These are phyloP conservation scores for Hypena proboscidalis DNA, from an alignment of 2,888 invertebrate genomes.

Conservation along the genomic window DNA sequence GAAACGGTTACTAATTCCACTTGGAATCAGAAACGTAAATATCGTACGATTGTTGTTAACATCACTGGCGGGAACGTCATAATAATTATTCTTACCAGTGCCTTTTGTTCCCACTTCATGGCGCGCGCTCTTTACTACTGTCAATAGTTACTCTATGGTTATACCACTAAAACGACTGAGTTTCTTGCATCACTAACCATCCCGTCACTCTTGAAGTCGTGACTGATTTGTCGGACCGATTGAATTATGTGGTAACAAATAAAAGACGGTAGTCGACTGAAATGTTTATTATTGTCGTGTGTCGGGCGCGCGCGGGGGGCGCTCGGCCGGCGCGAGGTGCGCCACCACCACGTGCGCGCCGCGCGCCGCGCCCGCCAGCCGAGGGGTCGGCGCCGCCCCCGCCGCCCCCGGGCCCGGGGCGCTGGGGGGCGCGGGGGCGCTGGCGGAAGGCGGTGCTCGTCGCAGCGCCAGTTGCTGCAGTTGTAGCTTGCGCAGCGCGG, in stretches of 20 bases:
- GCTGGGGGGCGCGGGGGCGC: slow-evolving; percentile 48
- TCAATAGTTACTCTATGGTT: too few species aligned
- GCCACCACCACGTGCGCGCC: slow-evolving; percentile 63
- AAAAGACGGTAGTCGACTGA: slow-evolving; percentile 15
- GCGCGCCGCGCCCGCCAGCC: slow-evolving; percentile 21
- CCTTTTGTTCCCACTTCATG: too few species aligned
- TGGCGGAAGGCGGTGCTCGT: slow-evolving; percentile 43
- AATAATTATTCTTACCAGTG: too few species aligned
- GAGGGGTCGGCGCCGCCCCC: background rate
- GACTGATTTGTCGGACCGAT: background rate
- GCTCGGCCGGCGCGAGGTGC: slow-evolving; percentile 60
- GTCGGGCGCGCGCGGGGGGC: slow-evolving; percentile 63
- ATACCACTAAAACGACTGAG: too few species aligned
- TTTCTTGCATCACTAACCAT: too few species aligned
- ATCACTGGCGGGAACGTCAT: too few species aligned
- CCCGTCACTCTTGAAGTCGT: too few species aligned
- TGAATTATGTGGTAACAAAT: background rate
- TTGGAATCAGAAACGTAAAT: too few species aligned
- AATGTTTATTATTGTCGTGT: slow-evolving; percentile 35
- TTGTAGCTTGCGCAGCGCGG: slow-evolving; percentile 62
- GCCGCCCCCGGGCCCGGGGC: slow-evolving; percentile 40
- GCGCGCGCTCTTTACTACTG: too few species aligned
- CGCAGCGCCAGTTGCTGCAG: slow-evolving; percentile 61
- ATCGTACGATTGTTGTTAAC: too few species aligned
- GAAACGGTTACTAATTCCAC: too few species aligned